These are phyloP conservation scores for Falco biarmicus DNA, from an alignment of 2,797 vertebrate species.

Conservation along the genomic window DNA sequence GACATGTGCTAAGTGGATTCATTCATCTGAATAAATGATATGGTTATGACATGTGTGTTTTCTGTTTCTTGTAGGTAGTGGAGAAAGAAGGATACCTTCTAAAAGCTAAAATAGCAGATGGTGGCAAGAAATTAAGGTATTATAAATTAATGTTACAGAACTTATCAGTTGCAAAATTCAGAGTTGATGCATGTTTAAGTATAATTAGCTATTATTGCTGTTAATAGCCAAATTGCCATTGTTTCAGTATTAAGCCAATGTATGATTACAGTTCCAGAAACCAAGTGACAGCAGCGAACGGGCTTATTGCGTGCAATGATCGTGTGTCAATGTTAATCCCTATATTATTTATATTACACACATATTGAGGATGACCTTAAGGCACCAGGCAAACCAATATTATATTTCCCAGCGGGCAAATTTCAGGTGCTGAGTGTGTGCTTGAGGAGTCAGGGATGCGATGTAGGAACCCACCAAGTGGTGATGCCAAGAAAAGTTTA, in stretches of 20 bases:
- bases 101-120: slow-evolving; percentile 91
- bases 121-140: slow-evolving; percentile 92
- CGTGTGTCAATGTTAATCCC: neutral
- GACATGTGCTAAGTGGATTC: neutral
- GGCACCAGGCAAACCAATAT: neutral
- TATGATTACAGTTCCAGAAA: neutral
- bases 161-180: neutral
- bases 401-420: neutral
- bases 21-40: neutral
- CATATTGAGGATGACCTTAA: neutral
- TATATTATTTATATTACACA: neutral
- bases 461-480: neutral
- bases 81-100: slow-evolving; percentile 90
- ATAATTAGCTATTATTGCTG: neutral
- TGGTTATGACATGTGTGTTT: neutral
- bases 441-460: neutral
- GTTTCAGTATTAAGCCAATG: neutral
- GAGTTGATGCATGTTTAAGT: neutral
- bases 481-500: neutral
- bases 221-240: neutral
- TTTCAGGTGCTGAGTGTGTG: neutral
- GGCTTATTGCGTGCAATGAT: neutral
- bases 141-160: neutral
- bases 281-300: neutral
- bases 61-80: slow-evolving; percentile 77